phyloP scores from a whole-genome alignment of 2,888 invertebrate species.

The Brachynemurus nebulosus region DNA sequence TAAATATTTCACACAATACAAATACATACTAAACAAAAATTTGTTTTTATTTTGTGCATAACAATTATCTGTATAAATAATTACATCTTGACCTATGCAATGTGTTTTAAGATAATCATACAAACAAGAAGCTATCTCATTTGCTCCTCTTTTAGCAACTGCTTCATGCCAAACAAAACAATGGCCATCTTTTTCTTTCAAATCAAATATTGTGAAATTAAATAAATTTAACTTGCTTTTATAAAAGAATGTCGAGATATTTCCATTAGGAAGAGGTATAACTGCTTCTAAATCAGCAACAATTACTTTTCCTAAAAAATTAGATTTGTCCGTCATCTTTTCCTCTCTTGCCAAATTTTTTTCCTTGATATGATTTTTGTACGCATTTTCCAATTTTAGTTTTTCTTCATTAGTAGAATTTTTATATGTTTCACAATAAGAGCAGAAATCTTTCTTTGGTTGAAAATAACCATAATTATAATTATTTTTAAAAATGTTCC shows the following conservation, averaged over 20 bases:
- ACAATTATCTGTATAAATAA: constrained; percentile 5
- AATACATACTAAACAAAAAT: constrained; percentile 4
- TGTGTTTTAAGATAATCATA: constrained; percentile 1
- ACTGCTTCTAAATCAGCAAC: constrained; percentile 6
- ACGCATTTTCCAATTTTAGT: not conserved
- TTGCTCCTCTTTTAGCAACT: not conserved
- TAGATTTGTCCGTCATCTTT: not conserved
- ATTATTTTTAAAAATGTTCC: not conserved
- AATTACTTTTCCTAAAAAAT: constrained; percentile 2
- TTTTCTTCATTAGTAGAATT: not conserved
- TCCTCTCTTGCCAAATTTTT: too few species aligned
- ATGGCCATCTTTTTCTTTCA: not conserved
- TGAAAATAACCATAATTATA: not conserved
- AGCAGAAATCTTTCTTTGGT: not conserved
- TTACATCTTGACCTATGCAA: not conserved
- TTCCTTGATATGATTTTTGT: too few species aligned
- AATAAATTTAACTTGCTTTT: constrained; percentile 6
- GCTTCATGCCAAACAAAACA: constrained; percentile 1
- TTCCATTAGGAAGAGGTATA: constrained; percentile 1
- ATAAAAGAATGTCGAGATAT: constrained; percentile 6
- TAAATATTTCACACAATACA: constrained; percentile 6
- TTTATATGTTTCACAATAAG: not conserved
- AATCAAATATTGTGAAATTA: constrained; percentile 5
- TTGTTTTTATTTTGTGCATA: constrained; percentile 6
- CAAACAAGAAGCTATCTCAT: constrained; percentile 3